Percentiles rank a stretch among this genome's conserved stretches.
Conservation (phyloP, 2,797 vertebrate genomes). For the Salmo trutta region DNA sequence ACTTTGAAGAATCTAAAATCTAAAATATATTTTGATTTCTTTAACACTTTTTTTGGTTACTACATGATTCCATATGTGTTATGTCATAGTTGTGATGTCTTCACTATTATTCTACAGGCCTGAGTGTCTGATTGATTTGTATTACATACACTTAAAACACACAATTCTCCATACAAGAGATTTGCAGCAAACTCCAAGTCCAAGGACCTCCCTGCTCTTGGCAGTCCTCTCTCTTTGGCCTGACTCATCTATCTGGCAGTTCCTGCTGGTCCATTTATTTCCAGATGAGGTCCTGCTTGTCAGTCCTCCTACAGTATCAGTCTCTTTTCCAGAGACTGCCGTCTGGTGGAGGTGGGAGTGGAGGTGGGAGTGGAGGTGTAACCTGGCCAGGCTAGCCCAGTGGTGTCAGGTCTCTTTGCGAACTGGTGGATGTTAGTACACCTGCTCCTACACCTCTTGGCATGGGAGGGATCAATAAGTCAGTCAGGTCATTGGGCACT, state of each 20-base stretch:
- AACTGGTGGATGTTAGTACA: background rate
- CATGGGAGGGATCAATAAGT: background rate
- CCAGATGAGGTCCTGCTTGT: conserved; percentile 44
- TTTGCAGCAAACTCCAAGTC: background rate
- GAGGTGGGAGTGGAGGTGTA: background rate
- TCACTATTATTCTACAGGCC: no score
- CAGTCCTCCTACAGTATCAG: conserved; percentile 23
- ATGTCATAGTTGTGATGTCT: no score
- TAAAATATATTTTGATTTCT: no score
- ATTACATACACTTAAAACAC: background rate
- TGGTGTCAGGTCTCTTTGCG: background rate
- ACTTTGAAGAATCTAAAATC: no score
- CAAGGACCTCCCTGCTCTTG: background rate
- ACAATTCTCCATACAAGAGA: background rate
- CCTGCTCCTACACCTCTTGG: background rate
- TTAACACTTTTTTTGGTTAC: no score
- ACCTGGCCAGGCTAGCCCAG: background rate
- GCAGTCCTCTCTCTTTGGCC: conserved; percentile 22
- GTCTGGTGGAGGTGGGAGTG: background rate
- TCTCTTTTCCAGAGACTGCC: conserved; percentile 28
- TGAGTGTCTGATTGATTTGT: background rate
- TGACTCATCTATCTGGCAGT: conserved; percentile 22
- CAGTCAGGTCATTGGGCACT: background rate
- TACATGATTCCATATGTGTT: no score
- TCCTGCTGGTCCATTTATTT: conserved; percentile 36